Evolutionary conservation across 2,797 vertebrate genomes (phyloP).

Genomic region (Sebastes diploproa): DNA sequence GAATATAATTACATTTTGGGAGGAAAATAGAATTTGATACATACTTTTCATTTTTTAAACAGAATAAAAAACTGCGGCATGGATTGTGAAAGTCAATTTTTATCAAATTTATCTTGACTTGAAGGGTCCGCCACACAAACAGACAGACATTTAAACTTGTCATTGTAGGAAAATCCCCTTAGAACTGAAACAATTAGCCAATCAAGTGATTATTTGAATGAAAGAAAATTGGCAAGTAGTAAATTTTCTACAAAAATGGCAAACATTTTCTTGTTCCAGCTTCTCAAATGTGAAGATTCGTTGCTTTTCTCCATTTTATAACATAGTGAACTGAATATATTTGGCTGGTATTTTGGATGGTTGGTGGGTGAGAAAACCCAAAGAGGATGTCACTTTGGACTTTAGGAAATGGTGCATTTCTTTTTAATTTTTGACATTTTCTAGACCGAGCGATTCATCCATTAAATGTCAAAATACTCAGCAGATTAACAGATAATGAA

Average conservation of each 20-base stretch:
- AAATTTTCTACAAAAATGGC: not conserved
- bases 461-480: rapidly evolving
- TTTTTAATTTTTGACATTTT: not conserved
- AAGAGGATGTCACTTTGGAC: rapidly evolving
- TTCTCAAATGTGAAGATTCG: not conserved
- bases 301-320: not conserved
- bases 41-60: not conserved
- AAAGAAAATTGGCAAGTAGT: not conserved
- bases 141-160: too few relatives aligned
- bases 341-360: not conserved
- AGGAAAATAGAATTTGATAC: not conserved
- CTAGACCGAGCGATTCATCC: rapidly evolving
- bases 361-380: not conserved
- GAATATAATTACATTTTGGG: not conserved
- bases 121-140: too few relatives aligned
- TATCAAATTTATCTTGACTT: too few relatives aligned
- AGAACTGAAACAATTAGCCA: not conserved
- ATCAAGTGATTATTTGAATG: not conserved
- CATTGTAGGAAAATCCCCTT: too few relatives aligned
- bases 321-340: not conserved
- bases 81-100: not conserved
- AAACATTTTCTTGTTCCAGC: not conserved
- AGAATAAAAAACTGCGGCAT: not conserved
- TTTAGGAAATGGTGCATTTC: not conserved
- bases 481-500: not conserved